A percentile compares a stretch with the other conserved stretches of the same genome.
Evolutionary conservation across 2,797 vertebrate species (phyloP).

Genomic region (Pangasius sanitwongsei): DNA sequence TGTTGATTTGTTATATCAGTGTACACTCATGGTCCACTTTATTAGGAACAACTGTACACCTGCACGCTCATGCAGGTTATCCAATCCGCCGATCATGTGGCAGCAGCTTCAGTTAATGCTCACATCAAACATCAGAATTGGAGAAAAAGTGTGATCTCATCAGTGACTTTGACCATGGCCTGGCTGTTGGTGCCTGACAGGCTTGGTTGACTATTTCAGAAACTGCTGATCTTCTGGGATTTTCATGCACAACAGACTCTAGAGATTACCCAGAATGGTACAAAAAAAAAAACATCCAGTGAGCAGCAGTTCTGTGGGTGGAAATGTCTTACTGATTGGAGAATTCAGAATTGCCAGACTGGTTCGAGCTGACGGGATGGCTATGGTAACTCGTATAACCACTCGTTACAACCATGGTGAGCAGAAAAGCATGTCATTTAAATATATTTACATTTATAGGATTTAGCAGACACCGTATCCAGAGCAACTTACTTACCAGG

Average conservation of each 20-base stretch:
- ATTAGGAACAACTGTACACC: background rate
- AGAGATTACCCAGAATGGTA: background rate
- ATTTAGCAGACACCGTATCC: background rate
- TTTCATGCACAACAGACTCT: background rate
- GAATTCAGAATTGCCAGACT: background rate
- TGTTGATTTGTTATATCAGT: constrained; percentile 3
- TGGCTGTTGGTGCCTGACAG: background rate
- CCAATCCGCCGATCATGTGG: background rate
- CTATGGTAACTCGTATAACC: background rate
- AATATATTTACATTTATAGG: background rate
- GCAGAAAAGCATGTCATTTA: background rate
- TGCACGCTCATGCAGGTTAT: background rate
- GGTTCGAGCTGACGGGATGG: background rate
- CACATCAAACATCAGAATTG: background rate
- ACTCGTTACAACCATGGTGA: background rate
- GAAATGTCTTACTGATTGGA: background rate
- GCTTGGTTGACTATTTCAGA: too few relatives aligned
- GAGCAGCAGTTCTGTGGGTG: background rate
- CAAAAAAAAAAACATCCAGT: background rate
- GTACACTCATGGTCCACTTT: background rate
- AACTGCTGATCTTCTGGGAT: background rate
- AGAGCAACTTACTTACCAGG: background rate
- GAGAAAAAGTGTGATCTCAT: background rate
- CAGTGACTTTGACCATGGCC: background rate
- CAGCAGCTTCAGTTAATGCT: background rate